Conservation (phyloP, 2,797 vertebrate genomes). For the Gephyroberyx darwinii region DNA sequence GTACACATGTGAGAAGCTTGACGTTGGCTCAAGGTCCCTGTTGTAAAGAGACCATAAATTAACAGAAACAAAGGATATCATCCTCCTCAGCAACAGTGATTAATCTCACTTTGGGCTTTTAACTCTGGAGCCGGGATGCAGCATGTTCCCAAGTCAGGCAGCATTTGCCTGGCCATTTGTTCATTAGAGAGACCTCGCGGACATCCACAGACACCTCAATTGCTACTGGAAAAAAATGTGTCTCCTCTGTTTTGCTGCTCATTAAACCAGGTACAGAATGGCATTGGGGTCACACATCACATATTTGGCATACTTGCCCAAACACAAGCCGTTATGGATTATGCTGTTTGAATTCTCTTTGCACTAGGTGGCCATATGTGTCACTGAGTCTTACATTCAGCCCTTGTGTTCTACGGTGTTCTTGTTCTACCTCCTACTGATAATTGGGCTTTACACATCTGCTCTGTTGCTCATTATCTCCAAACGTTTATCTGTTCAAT, state of each 20-base stretch:
- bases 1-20: conserved; percentile 42
- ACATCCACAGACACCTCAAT: conserved; percentile 48
- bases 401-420: background rate
- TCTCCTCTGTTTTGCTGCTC: conserved; percentile 40
- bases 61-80: conserved; percentile 75
- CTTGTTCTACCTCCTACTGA: conserved; percentile 20
- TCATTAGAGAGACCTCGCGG: conserved; percentile 61
- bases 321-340: conserved; percentile 34
- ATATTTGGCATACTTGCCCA: conserved; percentile 15
- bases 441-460: conserved; percentile 43
- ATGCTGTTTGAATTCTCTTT: conserved; percentile 11
- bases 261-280: conserved; percentile 40
- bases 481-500: conserved; percentile 26
- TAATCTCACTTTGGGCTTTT: conserved; percentile 78
- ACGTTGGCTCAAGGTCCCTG: conserved; percentile 37
- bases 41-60: conserved; percentile 65
- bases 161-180: conserved; percentile 75
- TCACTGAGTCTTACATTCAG: conserved; percentile 10
- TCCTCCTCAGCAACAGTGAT: conserved; percentile 66
- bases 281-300: conserved; percentile 40
- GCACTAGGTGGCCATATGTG: conserved; percentile 3
- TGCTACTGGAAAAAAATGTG: conserved; percentile 19
- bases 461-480: conserved; percentile 28
- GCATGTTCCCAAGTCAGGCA: conserved; percentile 67
- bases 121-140: conserved; percentile 55